These are phyloP conservation scores for Ooceraea biroi DNA, from an alignment of 1,140 invertebrate species.

Conservation along the genomic window DNA sequence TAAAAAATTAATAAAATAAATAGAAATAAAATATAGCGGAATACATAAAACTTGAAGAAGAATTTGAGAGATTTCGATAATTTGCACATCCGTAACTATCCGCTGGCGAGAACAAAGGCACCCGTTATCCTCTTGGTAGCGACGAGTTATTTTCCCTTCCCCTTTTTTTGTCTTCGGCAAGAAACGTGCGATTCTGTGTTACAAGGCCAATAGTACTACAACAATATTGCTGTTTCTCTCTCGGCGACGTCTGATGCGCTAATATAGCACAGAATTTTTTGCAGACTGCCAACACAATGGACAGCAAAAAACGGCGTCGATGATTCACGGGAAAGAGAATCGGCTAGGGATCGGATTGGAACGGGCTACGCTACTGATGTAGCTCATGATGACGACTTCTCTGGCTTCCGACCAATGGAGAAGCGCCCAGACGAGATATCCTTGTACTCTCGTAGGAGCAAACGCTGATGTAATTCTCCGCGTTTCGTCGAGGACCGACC, in stretches of 20 bases:
- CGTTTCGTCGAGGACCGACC: conserved; percentile 4
- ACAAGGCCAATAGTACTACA: conserved; percentile 23
- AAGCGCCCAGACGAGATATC: conserved; percentile 50
- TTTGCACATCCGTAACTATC: too few relatives aligned
- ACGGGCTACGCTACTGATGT: conserved; percentile 47
- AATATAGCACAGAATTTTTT: conserved; percentile 24
- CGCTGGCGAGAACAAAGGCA: too few relatives aligned
- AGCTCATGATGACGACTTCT: conserved; percentile 42
- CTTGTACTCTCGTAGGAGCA: conserved; percentile 47
- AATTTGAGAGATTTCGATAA: too few relatives aligned
- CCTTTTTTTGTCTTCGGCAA: background rate
- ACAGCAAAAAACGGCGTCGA: conserved; percentile 6
- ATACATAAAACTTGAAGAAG: too few relatives aligned
- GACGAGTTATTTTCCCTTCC: background rate
- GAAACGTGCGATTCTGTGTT: conserved; percentile 22
- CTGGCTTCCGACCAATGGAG: conserved; percentile 50
- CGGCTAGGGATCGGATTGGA: conserved; percentile 18
- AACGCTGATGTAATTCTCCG: conserved; percentile 51
- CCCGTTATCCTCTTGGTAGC: too few relatives aligned
- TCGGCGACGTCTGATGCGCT: conserved; percentile 1
- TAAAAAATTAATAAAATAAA: too few relatives aligned
- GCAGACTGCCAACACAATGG: background rate
- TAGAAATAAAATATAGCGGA: too few relatives aligned
- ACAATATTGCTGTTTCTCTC: background rate
- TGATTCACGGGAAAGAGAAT: conserved; percentile 37